Evolutionary conservation across 2,888 invertebrate genomes (phyloP).

Genomic region (Eueremaeus valkanovi): DNA sequence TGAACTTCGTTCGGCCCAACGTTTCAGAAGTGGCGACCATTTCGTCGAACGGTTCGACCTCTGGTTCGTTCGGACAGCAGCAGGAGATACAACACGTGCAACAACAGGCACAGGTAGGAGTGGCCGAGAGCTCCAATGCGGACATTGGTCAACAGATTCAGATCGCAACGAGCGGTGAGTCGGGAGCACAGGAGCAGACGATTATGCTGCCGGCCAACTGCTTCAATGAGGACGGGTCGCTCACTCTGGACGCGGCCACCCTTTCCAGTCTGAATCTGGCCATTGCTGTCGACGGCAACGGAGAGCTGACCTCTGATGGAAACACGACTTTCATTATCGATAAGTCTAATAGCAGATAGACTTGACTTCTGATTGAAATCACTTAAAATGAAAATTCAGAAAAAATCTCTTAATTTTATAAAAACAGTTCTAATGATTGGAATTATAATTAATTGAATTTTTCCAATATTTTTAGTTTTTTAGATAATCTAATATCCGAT

Average conservation of each 20-base stretch:
- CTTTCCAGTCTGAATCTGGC: conserved; percentile 33
- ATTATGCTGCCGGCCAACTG: conserved; percentile 38
- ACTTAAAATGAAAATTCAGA: background rate
- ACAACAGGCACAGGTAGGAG: background rate
- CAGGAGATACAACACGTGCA: background rate
- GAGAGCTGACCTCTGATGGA: conserved; percentile 29
- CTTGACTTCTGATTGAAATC: background rate
- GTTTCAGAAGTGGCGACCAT: conserved; percentile 2
- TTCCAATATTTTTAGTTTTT: no score
- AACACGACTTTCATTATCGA: conserved; percentile 39
- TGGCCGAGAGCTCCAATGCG: background rate
- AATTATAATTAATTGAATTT: no score
- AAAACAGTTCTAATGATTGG: no score
- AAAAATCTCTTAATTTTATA: background rate
- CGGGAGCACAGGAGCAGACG: conserved; percentile 19
- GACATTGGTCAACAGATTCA: background rate
- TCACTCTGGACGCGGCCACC: conserved; percentile 36
- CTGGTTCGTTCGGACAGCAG: background rate
- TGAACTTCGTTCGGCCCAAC: conserved; percentile 32
- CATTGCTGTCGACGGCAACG: conserved; percentile 36
- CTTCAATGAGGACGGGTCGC: conserved; percentile 38
- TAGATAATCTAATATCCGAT: no score
- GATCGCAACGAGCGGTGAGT: background rate
- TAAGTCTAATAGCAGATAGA: conserved; percentile 12
- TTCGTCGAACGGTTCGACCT: background rate